Evolutionary conservation across 2,797 vertebrate genomes (phyloP), one percentile per base, ranked within the genome.

Genomic region (Trachurus trachurus): DNA sequence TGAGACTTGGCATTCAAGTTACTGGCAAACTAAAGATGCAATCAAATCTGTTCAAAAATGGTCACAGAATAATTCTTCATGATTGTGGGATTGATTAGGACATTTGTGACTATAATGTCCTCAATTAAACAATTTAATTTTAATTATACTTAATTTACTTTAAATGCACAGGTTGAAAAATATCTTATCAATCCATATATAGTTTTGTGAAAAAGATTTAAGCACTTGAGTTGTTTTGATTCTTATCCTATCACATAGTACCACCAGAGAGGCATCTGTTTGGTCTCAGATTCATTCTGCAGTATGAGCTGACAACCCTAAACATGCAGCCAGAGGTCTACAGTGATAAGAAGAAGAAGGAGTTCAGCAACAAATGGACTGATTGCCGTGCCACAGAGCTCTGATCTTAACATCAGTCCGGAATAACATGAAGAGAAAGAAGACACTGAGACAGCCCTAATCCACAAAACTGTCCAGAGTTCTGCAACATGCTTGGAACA

Each of bases 1-100:
- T 13, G 40, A 19, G 16, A 64, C 11, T 60, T 69, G 47, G 37
- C 8, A 62, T 73, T 63, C 0, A 58, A 54, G 16, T 13, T 10
- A 40, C 12, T 17, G 8, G 2, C 5, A 58, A 22, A 37, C 10
- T 19, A 49, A 53, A 31, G 13, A 21, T 29, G 15, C 6, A 67
- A 63, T 45, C 31, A 74, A 71, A 15, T 9, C 37, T 82, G 11
- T 13, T 54, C 26, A 31, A 50, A 37, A 10, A 53, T 63, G 22
- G 44, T 21, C 10, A 40, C 11, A 63, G 9, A 58, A 21, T 8
- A 21, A 11, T 59, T 37, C 2, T 61, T 11, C 21, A 21, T 2
- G 3, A 4, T 42, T 42, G 59, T 22, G 29, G 6, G 31, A 31
- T 69, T 39, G 37, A 31, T 58, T 31, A 1, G 44, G 26, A 39